Percentiles rank a stretch among this genome's conserved stretches.
Conservation (phyloP, 2,113 vertebrate genomes). For the Ciconia boyciana region DNA sequence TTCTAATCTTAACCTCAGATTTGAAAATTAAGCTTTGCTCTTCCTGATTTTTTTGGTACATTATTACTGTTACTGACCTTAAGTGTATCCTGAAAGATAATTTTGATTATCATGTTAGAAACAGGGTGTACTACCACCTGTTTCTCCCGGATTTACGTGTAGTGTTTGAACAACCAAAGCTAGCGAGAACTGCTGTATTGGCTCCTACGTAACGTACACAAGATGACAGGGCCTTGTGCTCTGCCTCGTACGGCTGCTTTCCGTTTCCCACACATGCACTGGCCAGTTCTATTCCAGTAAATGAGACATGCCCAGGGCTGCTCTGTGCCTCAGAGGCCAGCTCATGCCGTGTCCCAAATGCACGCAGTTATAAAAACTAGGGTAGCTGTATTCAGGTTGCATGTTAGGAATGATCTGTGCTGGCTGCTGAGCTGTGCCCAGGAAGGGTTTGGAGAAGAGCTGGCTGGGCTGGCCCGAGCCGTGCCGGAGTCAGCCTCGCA, state of each 20-base stretch:
- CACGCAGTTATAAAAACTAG: not conserved
- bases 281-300: not conserved
- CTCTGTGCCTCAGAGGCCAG: not conserved
- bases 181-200: not conserved
- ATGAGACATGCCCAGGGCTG: not conserved
- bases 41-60: conserved; percentile 15
- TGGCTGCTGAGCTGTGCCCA: not conserved
- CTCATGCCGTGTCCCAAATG: not conserved
- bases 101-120: conserved; percentile 14
- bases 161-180: not conserved
- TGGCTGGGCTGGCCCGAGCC: not conserved
- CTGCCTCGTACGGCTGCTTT: not conserved
- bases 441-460: not conserved
- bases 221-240: not conserved
- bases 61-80: not conserved
- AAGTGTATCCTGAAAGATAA: conserved; percentile 25
- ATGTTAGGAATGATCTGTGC: not conserved
- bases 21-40: conserved; percentile 31
- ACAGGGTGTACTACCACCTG: conserved; percentile 30
- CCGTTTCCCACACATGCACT: not conserved
- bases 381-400: not conserved
- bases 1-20: conserved; percentile 40
- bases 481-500: not conserved
- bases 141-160: not conserved
- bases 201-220: not conserved